A percentile compares a stretch with the other conserved stretches of the same genome.
Conservation (phyloP, 1,140 invertebrate species). For the Berghia stephanieae region DNA sequence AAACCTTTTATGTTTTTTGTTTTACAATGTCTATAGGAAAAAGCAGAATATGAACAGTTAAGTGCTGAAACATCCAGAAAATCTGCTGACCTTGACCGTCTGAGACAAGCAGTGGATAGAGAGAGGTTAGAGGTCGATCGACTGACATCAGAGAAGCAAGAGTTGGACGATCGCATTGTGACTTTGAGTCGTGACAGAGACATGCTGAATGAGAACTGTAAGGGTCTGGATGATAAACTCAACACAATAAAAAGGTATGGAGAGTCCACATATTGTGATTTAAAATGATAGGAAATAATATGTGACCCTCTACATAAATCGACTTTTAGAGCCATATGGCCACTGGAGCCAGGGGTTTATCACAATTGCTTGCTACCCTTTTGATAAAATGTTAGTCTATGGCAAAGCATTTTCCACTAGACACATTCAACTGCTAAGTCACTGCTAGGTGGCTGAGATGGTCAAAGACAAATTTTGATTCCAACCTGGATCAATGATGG, state of each 20-base stretch:
- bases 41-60: conserved; percentile 53
- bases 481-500: too few species aligned
- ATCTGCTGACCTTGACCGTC: conserved; percentile 51
- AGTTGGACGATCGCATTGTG: conserved; percentile 51
- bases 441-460: too few species aligned
- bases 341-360: too few species aligned
- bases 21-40: conserved; percentile 44
- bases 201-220: conserved; percentile 52
- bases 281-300: too few species aligned
- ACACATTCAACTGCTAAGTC: too few species aligned
- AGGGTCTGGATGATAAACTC: conserved; percentile 55
- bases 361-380: too few species aligned
- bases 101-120: conserved; percentile 47
- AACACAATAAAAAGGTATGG: conserved; percentile 57
- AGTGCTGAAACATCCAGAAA: conserved; percentile 51
- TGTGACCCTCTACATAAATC: too few species aligned
- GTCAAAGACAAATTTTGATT: too few species aligned
- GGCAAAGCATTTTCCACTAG: too few species aligned
- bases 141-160: conserved; percentile 51
- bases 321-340: too few species aligned
- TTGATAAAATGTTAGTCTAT: too few species aligned
- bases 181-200: conserved; percentile 52
- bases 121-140: conserved; percentile 53
- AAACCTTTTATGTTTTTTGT: neutral
- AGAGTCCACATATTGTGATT: too few species aligned